A percentile compares a stretch with the other conserved stretches of the same genome.
These are phyloP conservation scores for Galemys pyrenaicus DNA, from an alignment of 2,113 vertebrate species.

Conservation along the genomic window DNA sequence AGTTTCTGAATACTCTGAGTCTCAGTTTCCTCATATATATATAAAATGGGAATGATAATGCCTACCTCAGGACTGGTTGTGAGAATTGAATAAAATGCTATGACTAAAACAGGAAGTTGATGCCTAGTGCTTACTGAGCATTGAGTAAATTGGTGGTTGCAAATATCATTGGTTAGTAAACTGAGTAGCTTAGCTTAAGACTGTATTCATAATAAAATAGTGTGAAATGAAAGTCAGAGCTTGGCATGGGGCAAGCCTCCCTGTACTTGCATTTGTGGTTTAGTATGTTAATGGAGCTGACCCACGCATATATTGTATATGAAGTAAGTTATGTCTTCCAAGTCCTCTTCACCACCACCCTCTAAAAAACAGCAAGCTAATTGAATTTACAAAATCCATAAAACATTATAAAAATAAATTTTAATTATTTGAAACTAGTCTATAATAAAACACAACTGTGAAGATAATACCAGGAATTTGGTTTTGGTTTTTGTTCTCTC, in stretches of 20 bases:
- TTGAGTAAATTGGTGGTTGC: not conserved
- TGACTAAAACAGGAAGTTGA: not conserved
- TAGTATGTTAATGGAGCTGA: not conserved
- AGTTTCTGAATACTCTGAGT: not conserved
- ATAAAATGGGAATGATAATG: not conserved
- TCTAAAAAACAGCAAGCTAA: not conserved
- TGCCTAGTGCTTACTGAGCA: not conserved
- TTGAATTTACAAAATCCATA: not conserved
- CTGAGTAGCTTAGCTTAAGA: slow-evolving; percentile 18
- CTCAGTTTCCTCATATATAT: not conserved
- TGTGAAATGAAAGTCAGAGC: not conserved
- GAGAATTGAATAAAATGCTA: not conserved
- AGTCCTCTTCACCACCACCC: not conserved
- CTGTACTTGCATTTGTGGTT: not conserved
- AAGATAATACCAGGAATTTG: not conserved
- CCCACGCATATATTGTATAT: not conserved
- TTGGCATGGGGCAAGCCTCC: not conserved
- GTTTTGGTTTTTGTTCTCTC: not conserved
- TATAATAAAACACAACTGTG: not conserved
- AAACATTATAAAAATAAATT: not conserved
- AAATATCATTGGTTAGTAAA: not conserved
- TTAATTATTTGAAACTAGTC: not conserved
- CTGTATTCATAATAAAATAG: not conserved
- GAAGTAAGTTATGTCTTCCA: not conserved
- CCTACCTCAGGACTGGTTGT: not conserved